Conservation (phyloP, 2,797 vertebrate species). For the Squalus acanthias region DNA sequence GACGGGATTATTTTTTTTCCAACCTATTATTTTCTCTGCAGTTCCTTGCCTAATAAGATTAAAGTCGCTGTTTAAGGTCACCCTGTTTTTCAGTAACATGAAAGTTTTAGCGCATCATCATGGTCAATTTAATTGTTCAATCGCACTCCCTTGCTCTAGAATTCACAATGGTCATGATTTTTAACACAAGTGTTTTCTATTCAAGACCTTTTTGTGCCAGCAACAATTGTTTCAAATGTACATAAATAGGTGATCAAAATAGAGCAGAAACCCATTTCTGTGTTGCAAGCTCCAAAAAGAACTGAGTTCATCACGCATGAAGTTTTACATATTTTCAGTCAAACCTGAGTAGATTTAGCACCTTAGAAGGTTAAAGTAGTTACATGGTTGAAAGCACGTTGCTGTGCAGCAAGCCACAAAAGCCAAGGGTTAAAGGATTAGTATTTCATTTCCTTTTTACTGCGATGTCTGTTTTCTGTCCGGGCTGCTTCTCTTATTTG, state of each 20-base stretch:
- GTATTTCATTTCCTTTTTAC: slow-evolving; percentile 70
- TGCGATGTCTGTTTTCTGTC: slow-evolving; percentile 70
- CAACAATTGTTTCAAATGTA: slow-evolving; percentile 20
- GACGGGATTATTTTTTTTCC: neutral
- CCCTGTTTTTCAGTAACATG: neutral
- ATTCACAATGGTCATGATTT: neutral
- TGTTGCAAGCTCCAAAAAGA: neutral
- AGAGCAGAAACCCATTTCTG: neutral
- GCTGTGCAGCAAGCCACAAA: slow-evolving; percentile 59
- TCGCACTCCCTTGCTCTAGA: neutral
- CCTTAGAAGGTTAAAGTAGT: slow-evolving; percentile 59
- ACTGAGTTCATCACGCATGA: neutral
- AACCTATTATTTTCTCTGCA: neutral
- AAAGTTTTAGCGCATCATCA: neutral
- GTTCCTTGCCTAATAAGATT: neutral
- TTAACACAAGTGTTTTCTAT: neutral
- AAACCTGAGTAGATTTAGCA: slow-evolving; percentile 57
- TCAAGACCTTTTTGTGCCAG: neutral
- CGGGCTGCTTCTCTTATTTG: slow-evolving; percentile 65
- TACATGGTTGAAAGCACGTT: slow-evolving; percentile 63
- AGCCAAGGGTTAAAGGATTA: slow-evolving; percentile 64
- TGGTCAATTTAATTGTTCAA: slow-evolving; percentile 15
- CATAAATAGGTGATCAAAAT: neutral
- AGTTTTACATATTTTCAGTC: slow-evolving; percentile 55
- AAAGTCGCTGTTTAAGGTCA: neutral